These are phyloP conservation scores for Prionchulus punctatus DNA, from an alignment of 2,888 invertebrate genomes.

Conservation along the genomic window DNA sequence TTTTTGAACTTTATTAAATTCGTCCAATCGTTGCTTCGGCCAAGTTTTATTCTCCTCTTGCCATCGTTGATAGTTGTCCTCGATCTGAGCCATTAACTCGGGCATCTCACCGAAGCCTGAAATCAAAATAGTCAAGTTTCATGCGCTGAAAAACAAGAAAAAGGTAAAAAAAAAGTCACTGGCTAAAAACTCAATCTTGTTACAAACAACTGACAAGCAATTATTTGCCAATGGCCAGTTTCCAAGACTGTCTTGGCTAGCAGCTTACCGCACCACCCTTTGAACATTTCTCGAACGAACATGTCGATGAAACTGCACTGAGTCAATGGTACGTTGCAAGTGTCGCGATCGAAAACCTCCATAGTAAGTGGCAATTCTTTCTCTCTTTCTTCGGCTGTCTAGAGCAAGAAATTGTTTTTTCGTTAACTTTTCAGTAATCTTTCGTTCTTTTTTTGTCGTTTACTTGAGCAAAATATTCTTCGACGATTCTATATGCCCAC, in stretches of 20 bases:
- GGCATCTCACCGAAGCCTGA: conserved; percentile 24
- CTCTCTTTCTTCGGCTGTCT: conserved; percentile 91
- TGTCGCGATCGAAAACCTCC: conserved; percentile 88
- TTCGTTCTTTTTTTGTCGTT: neutral
- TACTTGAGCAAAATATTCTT: conserved; percentile 82
- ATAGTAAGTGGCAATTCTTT: conserved; percentile 80
- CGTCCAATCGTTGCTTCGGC: conserved; percentile 9
- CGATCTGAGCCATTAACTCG: conserved; percentile 22
- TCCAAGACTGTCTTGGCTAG: neutral
- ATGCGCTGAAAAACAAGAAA: too few relatives aligned
- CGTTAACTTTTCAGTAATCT: too few relatives aligned
- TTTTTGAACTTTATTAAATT: too few relatives aligned
- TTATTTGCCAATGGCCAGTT: too few relatives aligned
- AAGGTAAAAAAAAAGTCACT: too few relatives aligned
- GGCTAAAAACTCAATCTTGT: too few relatives aligned
- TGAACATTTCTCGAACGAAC: conserved; percentile 93
- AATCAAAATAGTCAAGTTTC: too few relatives aligned
- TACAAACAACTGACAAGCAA: too few relatives aligned
- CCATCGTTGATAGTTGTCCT: conserved; percentile 27
- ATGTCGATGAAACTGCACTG: conserved; percentile 94
- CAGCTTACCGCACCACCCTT: conserved; percentile 69
- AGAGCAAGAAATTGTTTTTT: too few relatives aligned
- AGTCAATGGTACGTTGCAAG: conserved; percentile 89
- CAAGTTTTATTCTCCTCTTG: conserved; percentile 20
- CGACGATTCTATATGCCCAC: conserved; percentile 88